Evolutionary conservation across 2,113 vertebrate genomes (phyloP).

Genomic region (Dromiciops gliroides): DNA sequence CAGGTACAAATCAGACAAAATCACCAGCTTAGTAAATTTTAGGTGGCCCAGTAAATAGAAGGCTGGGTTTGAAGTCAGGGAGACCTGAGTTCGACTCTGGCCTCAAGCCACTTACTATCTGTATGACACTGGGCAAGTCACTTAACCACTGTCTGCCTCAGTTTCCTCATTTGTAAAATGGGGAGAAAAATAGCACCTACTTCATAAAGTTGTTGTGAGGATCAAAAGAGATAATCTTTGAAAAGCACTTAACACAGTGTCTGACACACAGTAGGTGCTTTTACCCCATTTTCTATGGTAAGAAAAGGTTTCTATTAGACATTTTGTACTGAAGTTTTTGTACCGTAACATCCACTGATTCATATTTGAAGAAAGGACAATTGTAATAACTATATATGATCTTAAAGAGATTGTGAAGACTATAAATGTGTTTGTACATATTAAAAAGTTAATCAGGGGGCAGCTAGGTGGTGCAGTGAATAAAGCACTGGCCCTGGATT

Average conservation of each 20-base stretch:
- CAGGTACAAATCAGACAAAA: not conserved
- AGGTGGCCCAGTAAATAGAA: not conserved
- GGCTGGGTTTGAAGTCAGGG: not conserved
- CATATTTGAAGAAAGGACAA: not conserved
- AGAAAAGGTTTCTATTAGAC: not conserved
- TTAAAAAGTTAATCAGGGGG: too few relatives aligned
- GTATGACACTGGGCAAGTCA: not conserved
- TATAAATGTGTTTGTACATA: not conserved
- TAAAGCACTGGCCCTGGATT: too few relatives aligned
- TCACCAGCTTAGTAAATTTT: too few relatives aligned
- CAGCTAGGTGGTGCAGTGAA: too few relatives aligned
- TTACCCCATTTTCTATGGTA: not conserved
- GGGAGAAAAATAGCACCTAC: not conserved
- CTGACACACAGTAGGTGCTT: not conserved
- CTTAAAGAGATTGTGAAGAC: not conserved
- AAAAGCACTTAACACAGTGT: not conserved
- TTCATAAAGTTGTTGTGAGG: not conserved
- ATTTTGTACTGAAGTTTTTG: slow-evolving; percentile 4
- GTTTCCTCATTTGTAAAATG: not conserved
- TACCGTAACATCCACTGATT: not conserved
- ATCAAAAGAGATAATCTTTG: not conserved
- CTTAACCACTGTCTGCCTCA: not conserved
- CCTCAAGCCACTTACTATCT: not conserved
- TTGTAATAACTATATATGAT: not conserved
- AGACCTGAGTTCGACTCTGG: not conserved